Base-by-base conservation (phyloP, 2,113 vertebrate species). In the Ceratotherium simum region DNA sequence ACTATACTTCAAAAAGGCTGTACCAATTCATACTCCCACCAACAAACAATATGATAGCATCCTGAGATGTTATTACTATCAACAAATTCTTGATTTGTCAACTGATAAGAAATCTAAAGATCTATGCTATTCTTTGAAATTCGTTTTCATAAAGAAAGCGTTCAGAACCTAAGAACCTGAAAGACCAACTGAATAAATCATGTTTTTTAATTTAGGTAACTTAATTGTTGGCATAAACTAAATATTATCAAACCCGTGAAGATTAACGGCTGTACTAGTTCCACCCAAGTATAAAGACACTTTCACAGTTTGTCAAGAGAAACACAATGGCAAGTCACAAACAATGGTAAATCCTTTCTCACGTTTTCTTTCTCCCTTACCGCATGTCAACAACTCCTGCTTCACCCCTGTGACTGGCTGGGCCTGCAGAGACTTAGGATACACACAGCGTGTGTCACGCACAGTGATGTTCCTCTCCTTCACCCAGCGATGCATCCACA, bases 401-500 rank as follows among this genome's bases (percentile, higher is more conserved):
- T 98, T 99, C 95, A 99, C 97, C 13, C 98, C 98, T 36, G 99
- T 99, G 80, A 99, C 98, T 0, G 98, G 97, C 97, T 99, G 99
- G 2, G 99, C 99, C 97, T 99, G 99, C 69, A 99, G 99, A 0
- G 99, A 99, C 92, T 99, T 99, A 0, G 99, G 99, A 96, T 99
- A 99, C 0, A 99, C 99, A 98, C 99, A 99, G 90, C 99, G 99
- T 0, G 99, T 99, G 97, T 99, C 99, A 94, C 99, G 99, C 2
- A 99, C 99, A 0, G 98, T 99, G 91, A 99, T 98, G 95, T 99
- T 99, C 97, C 98, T 99, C 60, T 99, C 99, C 96, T 99, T 99
- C 60, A 99, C 98, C 99, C 99, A 99, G 46, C 98, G 99, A 84
- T 99, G 98, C 98, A 99, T 99, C 99, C 99, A 99, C 67, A 99